Evolutionary conservation across 1,140 invertebrate genomes (phyloP).

Genomic region (Rhagoletis pomonella): DNA sequence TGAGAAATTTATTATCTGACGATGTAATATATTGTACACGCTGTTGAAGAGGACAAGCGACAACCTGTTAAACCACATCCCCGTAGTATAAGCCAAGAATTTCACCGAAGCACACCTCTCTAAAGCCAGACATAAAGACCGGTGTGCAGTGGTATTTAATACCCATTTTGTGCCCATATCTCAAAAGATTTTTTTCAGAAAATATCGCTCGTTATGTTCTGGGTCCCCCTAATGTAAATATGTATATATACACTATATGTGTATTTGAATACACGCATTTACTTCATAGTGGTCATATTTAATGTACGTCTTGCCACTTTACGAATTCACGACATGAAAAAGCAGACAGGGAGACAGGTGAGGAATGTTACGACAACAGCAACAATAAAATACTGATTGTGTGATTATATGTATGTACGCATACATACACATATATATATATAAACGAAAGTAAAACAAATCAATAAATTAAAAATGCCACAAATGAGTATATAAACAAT

Average conservation of each 20-base stretch:
- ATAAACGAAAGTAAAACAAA: constrained; percentile 19
- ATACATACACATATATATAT: background rate
- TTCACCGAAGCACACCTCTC: background rate
- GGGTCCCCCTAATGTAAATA: too few relatives aligned
- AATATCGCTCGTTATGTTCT: too few relatives aligned
- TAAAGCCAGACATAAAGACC: background rate
- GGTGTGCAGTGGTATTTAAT: too few relatives aligned
- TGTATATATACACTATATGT: too few relatives aligned
- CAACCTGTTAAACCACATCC: too few relatives aligned
- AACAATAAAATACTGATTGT: background rate
- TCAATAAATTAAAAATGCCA: background rate
- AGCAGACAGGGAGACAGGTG: background rate
- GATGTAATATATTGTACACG: too few relatives aligned
- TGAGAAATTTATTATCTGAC: too few relatives aligned
- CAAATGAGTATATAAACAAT: constrained; percentile 16
- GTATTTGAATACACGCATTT: background rate
- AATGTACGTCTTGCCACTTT: background rate
- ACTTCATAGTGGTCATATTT: background rate
- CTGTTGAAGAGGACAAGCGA: too few relatives aligned
- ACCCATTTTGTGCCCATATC: too few relatives aligned
- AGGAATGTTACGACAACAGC: background rate
- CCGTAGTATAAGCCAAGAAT: too few relatives aligned
- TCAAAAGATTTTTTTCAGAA: too few relatives aligned
- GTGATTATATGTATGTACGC: background rate
- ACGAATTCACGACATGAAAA: constrained; percentile 22